Base-by-base conservation (phyloP, 2,888 invertebrate genomes). In the Erebia epiphron region DNA sequence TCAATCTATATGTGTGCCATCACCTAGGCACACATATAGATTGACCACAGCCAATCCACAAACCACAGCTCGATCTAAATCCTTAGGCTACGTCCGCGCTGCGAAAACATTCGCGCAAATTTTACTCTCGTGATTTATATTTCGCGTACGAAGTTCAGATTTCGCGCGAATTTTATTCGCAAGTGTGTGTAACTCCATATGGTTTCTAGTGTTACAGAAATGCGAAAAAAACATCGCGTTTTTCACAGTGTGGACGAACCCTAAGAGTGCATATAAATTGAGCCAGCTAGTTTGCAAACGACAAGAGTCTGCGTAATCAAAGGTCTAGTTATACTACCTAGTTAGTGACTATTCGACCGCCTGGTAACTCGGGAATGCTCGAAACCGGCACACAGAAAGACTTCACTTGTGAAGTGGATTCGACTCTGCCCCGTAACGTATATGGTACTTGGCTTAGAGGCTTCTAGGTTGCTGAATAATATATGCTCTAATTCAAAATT, bases 391-490 rank as follows among this genome's bases (percentile, higher is more conserved):
- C 35, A 35, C 14, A 14, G 35, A 35, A 58, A 58, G 9, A n/a
- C 26, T 58, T 21, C 35, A 26, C 35, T 35, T 5, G n/a, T 7
- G 21, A 56, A 57, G 14, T 21, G 57, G 18, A 57, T 57, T 57
- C 26, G 21, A 14, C 57, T 57, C 57, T 57, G 14, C 14, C 57
- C 7, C 26, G 26, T 21, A 35, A 7, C 35, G 35, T 35, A 13
- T 26, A 26, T 13, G 52, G 57, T 57, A 26, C 26, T 57, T 13
- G 14, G 57, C 57, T 57, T 13, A 14, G 7, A 26, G 14, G 26
- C 26, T 57, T 57, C 21, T 57, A 57, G 57, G 26, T 57, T 26
- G 57, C 14, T 13, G 26, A 57, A 26, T 57, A n/a, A 56, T 50
- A 46, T 11, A 52, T n/a, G 52, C 52, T 16, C n/a, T 52, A 52